A percentile compares a stretch with the other conserved stretches of the same genome.
Conservation (phyloP, 2,888 invertebrate genomes). For the Stegophylla sp. region DNA sequence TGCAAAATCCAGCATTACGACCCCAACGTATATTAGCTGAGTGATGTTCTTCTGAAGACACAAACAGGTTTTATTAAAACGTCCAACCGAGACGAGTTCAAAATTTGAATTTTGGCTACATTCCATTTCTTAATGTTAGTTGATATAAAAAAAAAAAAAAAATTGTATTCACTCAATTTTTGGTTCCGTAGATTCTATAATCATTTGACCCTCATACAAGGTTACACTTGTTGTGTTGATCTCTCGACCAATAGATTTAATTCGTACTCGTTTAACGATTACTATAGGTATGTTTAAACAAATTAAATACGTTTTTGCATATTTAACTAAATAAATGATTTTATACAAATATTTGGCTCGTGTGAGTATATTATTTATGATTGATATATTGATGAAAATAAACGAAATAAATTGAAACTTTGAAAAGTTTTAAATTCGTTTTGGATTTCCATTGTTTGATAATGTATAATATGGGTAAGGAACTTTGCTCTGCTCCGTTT, state of each 20-base stretch:
- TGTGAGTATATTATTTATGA: too few species aligned
- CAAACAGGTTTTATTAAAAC: slow-evolving; percentile 29
- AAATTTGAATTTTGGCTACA: slow-evolving; percentile 33
- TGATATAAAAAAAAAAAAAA: slow-evolving; percentile 1
- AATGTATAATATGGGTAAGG: too few species aligned
- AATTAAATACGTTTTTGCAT: slow-evolving; percentile 2
- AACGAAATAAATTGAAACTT: too few species aligned
- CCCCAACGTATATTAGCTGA: background rate
- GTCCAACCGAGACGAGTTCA: slow-evolving; percentile 1
- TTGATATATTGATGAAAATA: too few species aligned
- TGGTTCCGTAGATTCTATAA: slow-evolving; percentile 16
- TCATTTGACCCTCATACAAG: slow-evolving; percentile 31
- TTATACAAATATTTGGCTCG: too few species aligned
- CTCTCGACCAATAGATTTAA: slow-evolving; percentile 6
- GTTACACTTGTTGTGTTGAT: slow-evolving; percentile 16
- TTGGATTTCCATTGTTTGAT: too few species aligned
- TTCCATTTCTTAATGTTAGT: slow-evolving; percentile 5
- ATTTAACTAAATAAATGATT: background rate
- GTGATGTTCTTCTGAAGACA: slow-evolving; percentile 9
- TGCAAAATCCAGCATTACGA: background rate
- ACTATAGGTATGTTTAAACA: slow-evolving; percentile 3
- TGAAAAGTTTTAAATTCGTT: too few species aligned
- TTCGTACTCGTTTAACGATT: background rate
- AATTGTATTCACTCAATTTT: slow-evolving; percentile 8
- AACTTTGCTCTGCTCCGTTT: too few species aligned